Conservation (phyloP, 2,113 vertebrate species). For the Isurus oxyrinchus region DNA sequence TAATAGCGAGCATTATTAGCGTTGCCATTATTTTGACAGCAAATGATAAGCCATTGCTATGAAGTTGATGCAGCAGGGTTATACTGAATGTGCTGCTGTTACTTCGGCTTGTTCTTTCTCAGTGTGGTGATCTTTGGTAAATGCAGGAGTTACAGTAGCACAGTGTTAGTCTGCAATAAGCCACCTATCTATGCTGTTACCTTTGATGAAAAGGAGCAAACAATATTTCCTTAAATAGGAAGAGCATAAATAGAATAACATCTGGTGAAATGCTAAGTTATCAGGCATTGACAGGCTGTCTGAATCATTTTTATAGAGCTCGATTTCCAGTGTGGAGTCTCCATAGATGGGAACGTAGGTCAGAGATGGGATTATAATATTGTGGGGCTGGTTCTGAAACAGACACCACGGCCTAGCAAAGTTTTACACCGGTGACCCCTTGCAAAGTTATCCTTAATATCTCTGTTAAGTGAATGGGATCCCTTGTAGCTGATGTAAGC, state of each 20-base stretch:
- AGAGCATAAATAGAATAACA: not conserved
- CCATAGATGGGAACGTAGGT: not conserved
- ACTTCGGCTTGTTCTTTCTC: not conserved
- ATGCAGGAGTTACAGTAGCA: not conserved
- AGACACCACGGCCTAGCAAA: not conserved
- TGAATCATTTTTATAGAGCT: not conserved
- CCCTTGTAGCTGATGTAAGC: not conserved
- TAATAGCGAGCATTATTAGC: not conserved
- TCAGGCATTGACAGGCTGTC: not conserved
- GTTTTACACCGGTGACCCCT: not conserved
- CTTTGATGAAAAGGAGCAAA: not conserved
- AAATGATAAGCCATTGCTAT: not conserved
- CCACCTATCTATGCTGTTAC: not conserved
- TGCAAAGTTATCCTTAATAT: not conserved
- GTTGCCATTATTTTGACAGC: not conserved
- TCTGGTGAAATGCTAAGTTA: not conserved
- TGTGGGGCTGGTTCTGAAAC: not conserved
- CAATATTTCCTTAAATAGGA: not conserved
- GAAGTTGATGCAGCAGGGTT: not conserved
- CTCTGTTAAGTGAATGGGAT: not conserved
- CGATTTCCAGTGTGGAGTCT: not conserved
- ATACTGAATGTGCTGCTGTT: not conserved
- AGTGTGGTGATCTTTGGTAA: not conserved
- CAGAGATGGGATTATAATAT: not conserved
- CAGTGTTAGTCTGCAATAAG: not conserved